Percentiles rank a stretch among this genome's conserved stretches.
Conservation (phyloP, 1,140 invertebrate genomes). For the Zeugodacus cucurbitae region DNA sequence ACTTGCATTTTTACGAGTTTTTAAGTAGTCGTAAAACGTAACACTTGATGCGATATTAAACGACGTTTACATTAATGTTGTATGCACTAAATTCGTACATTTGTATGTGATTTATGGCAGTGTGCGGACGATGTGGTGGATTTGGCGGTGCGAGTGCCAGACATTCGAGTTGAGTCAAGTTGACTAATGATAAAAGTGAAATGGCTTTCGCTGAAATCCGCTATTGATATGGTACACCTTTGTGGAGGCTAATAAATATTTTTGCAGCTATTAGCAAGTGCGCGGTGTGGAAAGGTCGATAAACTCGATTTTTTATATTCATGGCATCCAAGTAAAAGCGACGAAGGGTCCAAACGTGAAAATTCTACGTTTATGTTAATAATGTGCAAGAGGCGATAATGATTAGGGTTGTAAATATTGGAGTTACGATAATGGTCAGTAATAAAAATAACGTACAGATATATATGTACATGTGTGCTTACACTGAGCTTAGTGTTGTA, state of each 20-base stretch:
- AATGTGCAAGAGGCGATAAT: not conserved
- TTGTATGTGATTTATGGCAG: constrained; percentile 49
- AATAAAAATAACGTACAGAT: no score
- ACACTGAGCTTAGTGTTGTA: not conserved
- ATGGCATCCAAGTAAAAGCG: not conserved
- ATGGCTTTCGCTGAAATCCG: not conserved
- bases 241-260: not conserved
- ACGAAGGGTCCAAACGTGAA: not conserved
- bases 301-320: not conserved
- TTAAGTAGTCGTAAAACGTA: constrained; percentile 46
- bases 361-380: not conserved
- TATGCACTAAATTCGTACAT: constrained; percentile 47
- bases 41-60: constrained; percentile 46
- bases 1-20: constrained; percentile 44
- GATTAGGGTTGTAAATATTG: not conserved
- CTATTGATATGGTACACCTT: not conserved
- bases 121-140: not conserved
- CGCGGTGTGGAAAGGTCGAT: not conserved
- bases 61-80: constrained; percentile 43
- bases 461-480: not conserved
- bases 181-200: not conserved
- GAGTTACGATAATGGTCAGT: not conserved
- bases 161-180: not conserved
- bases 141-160: not conserved
- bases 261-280: not conserved